Evolutionary conservation across 1,140 invertebrate genomes (phyloP).

Genomic region (Cyclargus thomasi): DNA sequence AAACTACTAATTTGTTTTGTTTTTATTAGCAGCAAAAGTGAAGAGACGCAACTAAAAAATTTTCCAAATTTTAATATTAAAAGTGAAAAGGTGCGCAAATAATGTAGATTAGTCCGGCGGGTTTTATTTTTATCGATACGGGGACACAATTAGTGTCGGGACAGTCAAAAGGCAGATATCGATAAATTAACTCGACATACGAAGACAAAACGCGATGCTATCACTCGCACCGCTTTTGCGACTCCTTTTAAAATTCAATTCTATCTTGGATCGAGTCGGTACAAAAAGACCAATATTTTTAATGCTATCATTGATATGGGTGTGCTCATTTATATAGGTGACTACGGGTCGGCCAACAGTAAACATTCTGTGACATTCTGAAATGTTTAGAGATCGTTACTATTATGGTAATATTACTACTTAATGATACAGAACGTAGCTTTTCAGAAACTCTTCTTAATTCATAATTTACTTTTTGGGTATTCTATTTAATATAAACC

Average conservation of each 20-base stretch:
- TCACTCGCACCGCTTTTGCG: constrained; percentile 28
- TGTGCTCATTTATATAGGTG: not conserved
- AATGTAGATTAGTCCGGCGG: not conserved
- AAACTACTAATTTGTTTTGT: not conserved
- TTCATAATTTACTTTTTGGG: no score
- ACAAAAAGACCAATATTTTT: constrained; percentile 8
- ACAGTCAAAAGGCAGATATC: constrained; percentile 45
- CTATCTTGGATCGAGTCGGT: constrained; percentile 27
- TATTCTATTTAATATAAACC: no score
- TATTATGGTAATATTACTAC: no score
- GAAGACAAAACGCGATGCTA: constrained; percentile 53
- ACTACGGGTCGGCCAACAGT: not conserved
- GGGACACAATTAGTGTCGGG: constrained; percentile 54
- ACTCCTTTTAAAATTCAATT: constrained; percentile 33
- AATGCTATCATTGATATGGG: constrained; percentile 12
- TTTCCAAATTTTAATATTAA: not conserved
- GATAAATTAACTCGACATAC: constrained; percentile 46
- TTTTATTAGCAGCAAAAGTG: not conserved
- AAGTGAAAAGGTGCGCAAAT: constrained; percentile 9
- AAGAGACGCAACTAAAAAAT: not conserved
- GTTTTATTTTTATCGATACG: constrained; percentile 38
- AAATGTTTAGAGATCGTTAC: no score
- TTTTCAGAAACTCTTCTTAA: no score
- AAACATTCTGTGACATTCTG: not conserved
- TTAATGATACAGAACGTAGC: no score